Conservation (phyloP, 2,797 vertebrate genomes). For the Fistularia commersonii region DNA sequence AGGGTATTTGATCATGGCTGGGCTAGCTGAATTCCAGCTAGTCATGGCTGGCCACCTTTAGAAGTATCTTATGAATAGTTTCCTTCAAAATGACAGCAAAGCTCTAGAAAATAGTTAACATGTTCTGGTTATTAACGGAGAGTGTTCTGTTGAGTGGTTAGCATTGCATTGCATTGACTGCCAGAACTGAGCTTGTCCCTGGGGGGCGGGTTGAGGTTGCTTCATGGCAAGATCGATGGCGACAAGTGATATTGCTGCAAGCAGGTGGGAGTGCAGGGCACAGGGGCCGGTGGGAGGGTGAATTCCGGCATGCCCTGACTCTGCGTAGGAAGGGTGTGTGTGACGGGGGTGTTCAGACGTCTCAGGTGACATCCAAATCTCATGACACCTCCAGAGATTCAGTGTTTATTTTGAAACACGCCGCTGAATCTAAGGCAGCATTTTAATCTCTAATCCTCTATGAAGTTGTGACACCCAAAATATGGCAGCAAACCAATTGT, state of each 20-base stretch:
- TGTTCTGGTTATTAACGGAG: conserved; percentile 53
- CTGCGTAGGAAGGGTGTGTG: conserved; percentile 6
- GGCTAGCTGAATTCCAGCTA: conserved; percentile 20
- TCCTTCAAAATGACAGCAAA: conserved; percentile 38
- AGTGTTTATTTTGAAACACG: conserved; percentile 70
- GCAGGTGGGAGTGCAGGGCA: conserved; percentile 29
- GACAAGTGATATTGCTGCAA: conserved; percentile 64
- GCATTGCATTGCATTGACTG: conserved; percentile 34
- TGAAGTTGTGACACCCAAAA: conserved; percentile 31
- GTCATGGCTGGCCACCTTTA: not conserved
- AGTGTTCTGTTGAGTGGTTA: conserved; percentile 39
- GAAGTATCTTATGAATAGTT: conserved; percentile 35
- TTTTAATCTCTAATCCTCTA: conserved; percentile 13
- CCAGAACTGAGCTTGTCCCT: conserved; percentile 25
- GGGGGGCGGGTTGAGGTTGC: conserved; percentile 38
- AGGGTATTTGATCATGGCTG: conserved; percentile 48
- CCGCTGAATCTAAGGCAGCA: conserved; percentile 42
- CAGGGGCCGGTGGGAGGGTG: conserved; percentile 13
- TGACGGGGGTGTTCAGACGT: conserved; percentile 15
- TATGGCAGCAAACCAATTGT: not conserved
- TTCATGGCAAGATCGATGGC: conserved; percentile 58
- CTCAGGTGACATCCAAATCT: conserved; percentile 70
- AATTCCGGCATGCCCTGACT: conserved; percentile 56
- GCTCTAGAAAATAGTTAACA: conserved; percentile 46
- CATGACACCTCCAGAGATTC: conserved; percentile 57